Evolutionary conservation across 2,797 vertebrate genomes (phyloP), one percentile per base, ranked within the genome.

Genomic region (Luscinia megarhynchos): DNA sequence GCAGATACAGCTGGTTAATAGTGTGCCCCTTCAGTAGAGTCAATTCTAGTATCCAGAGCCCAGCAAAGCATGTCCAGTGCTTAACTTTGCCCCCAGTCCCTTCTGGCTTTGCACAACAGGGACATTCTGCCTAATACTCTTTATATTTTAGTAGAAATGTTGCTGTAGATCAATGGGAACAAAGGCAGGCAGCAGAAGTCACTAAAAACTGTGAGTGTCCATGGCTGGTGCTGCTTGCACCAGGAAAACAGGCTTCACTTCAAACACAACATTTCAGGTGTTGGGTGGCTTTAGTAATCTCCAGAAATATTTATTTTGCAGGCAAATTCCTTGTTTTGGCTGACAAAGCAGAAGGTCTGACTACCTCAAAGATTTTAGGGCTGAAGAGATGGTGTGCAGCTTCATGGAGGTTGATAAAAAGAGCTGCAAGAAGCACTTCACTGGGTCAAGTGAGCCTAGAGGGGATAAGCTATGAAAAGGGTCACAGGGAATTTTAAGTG

Each of bases 401-500:
- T 87, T 74, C 61, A 4, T 2, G 5, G 22, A 89, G 38, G 59
- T 29, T 74, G 81, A 84, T 63, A 79, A 73, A 80, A 85, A 81
- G 72, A 79, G 12, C 22, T 74, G 38, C 41, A 92, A 87, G 67
- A 61, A 91, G 21, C 30, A 51, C 27, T 90, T 92, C 80, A 45
- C 38, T 72, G 67, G 53, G 90, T 87, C 38, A 84, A 89, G 77
- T 46, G 80, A 92, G 81, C 82, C 92, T 79, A 59, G 66, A 84
- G 77, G 70, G 84, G 62, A 78, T 88, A 89, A 81, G 43, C 45
- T 48, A 26, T 67, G 53, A 58, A 94, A 92, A 92, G 62, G 40
- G 73, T 88, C 24, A 46, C 22, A 40, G 38, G 82, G 92, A 91
- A 92, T 61, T 86, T 87, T 66, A 87, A 80, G 69, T 73, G 92